Evolutionary conservation across 53 echinoderm and acorn worm genomes (phyloP).

Genomic region (Hippasteria phrygiana): DNA sequence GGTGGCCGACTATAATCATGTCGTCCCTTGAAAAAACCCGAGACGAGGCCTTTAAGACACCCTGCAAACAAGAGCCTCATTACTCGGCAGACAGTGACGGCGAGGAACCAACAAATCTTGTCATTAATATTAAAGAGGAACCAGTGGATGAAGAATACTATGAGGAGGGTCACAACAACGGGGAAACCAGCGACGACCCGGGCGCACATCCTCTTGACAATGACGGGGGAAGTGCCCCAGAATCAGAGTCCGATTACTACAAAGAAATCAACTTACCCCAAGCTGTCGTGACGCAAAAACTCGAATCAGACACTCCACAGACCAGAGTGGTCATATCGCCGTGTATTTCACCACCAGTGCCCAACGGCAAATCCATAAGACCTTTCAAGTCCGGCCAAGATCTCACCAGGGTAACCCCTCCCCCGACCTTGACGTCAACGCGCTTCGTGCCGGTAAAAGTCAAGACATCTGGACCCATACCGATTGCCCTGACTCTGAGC

Average conservation of each 20-base stretch:
- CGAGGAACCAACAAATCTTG: slow-evolving; percentile 22
- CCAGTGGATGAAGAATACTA: slow-evolving; percentile 19
- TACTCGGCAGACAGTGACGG: slow-evolving; percentile 11
- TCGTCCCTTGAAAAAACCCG: not conserved
- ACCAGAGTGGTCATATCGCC: not conserved
- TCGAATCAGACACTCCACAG: not conserved
- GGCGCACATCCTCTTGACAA: not conserved
- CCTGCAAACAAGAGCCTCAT: not conserved
- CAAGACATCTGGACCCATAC: slow-evolving; percentile 43
- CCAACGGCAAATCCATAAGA: slow-evolving; percentile 5
- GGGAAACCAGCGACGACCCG: not conserved
- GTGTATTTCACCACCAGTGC: not conserved
- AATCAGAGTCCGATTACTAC: slow-evolving; percentile 13
- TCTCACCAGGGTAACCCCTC: not conserved
- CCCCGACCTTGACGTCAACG: slow-evolving; percentile 47
- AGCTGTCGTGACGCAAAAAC: not conserved
- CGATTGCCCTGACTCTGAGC: slow-evolving; percentile 45
- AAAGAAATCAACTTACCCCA: slow-evolving; percentile 18
- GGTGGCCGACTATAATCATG: slow-evolving; percentile 31
- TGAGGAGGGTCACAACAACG: not conserved
- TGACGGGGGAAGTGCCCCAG: not conserved
- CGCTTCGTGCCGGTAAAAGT: slow-evolving; percentile 42
- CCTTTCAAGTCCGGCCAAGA: not conserved
- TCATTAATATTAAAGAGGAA: slow-evolving; percentile 44
- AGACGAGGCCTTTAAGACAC: not conserved